A percentile compares a stretch with the other conserved stretches of the same genome.
Evolutionary conservation across 2,797 vertebrate species (phyloP).

Genomic region (Loriculus beryllinus): DNA sequence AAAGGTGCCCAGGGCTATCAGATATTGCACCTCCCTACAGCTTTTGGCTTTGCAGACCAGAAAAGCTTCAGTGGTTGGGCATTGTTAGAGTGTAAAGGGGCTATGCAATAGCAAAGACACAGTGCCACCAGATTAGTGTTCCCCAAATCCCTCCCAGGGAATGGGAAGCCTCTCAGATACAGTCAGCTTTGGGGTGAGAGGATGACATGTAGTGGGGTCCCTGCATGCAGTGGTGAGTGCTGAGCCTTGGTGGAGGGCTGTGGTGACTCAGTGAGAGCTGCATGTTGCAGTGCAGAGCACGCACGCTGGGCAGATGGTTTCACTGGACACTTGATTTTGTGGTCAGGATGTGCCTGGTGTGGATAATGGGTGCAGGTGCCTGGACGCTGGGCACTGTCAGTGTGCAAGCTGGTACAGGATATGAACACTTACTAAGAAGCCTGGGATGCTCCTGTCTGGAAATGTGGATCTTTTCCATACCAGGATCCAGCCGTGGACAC

Average conservation of each 20-base stretch:
- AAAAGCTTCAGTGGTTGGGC: not conserved
- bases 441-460: not conserved
- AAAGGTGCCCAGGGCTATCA: not conserved
- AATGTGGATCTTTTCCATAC: not conserved
- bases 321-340: not conserved
- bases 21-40: not conserved
- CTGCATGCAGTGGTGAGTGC: not conserved
- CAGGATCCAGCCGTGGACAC: rapidly evolving
- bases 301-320: not conserved
- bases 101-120: not conserved
- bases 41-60: not conserved
- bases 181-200: not conserved
- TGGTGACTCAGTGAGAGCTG: not conserved
- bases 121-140: not conserved
- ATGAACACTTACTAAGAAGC: not conserved
- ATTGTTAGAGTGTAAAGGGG: not conserved
- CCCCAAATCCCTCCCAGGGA: not conserved
- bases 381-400: not conserved
- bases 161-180: not conserved
- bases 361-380: not conserved
- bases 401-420: not conserved
- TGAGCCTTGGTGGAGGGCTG: not conserved
- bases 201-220: rapidly evolving
- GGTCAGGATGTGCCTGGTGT: not conserved
- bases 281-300: rapidly evolving